Conservation (phyloP, 2,888 invertebrate genomes). For the Choreutis nemorana region DNA sequence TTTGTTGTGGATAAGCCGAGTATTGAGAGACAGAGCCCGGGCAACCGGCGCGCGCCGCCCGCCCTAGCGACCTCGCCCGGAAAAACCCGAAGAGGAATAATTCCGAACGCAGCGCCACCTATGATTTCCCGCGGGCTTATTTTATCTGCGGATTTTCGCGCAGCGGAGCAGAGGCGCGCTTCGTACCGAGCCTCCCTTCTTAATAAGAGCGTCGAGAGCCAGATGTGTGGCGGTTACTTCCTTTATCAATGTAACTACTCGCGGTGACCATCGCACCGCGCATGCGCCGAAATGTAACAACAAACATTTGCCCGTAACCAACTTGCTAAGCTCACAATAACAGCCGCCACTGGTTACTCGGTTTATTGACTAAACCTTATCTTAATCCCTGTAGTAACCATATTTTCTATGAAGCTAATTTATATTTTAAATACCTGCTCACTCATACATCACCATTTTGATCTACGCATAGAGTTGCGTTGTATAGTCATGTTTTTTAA, state of each 20-base stretch:
- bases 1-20: constrained; percentile 8
- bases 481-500: too few species aligned
- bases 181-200: constrained; percentile 25
- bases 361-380: constrained; percentile 38
- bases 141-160: constrained; percentile 33
- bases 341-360: too few species aligned
- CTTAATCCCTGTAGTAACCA: too few species aligned
- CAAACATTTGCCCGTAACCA: too few species aligned
- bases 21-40: constrained; percentile 23
- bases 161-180: constrained; percentile 20
- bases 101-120: constrained; percentile 14
- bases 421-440: too few species aligned
- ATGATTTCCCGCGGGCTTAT: constrained; percentile 32
- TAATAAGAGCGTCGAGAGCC: constrained; percentile 28
- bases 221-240: constrained; percentile 9
- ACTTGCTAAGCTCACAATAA: too few species aligned
- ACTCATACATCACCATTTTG: too few species aligned
- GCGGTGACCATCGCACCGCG: constrained; percentile 19
- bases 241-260: too few species aligned
- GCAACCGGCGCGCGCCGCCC: constrained; percentile 54
- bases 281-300: constrained; percentile 34
- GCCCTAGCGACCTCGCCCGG: constrained; percentile 39
- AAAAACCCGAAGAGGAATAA: constrained; percentile 25
- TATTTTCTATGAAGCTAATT: too few species aligned
- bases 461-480: too few species aligned